Evolutionary conservation across 2,113 vertebrate genomes (phyloP).

Genomic region (Ciconia maguari): DNA sequence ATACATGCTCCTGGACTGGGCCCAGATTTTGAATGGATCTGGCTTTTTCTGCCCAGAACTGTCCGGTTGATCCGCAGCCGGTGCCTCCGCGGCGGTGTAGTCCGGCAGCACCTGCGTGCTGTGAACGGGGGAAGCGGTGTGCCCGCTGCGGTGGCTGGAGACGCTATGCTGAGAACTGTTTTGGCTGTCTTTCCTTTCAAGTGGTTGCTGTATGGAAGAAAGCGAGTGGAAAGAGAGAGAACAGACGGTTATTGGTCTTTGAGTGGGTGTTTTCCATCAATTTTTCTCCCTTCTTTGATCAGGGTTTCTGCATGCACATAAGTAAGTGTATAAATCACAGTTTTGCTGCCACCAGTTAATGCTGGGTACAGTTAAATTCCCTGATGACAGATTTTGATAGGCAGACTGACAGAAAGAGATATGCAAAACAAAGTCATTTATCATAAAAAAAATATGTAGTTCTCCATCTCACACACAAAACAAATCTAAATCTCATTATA

Average conservation of each 20-base stretch:
- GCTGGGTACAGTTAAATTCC: constrained; percentile 38
- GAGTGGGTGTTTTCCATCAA: constrained; percentile 54
- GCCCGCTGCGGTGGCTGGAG: constrained; percentile 90
- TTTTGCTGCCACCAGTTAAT: constrained; percentile 44
- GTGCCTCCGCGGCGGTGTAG: constrained; percentile 68
- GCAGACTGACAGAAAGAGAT: constrained; percentile 45
- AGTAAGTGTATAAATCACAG: constrained; percentile 46
- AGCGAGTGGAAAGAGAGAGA: constrained; percentile 34
- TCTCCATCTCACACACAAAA: not conserved
- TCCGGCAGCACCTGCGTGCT: constrained; percentile 79
- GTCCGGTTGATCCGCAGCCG: constrained; percentile 82
- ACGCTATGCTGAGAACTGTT: constrained; percentile 95
- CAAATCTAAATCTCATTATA: constrained; percentile 29
- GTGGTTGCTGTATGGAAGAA: constrained; percentile 82
- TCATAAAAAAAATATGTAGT: not conserved
- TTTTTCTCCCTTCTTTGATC: constrained; percentile 34
- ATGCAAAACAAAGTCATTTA: constrained; percentile 37
- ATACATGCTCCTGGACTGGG: constrained; percentile 99
- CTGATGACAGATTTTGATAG: not conserved
- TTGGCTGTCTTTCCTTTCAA: constrained; percentile 99
- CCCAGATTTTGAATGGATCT: constrained; percentile 99
- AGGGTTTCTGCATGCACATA: constrained; percentile 22
- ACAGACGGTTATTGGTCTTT: constrained; percentile 58
- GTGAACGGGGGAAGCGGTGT: constrained; percentile 89
- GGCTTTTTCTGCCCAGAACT: constrained; percentile 92